A percentile compares a stretch with the other conserved stretches of the same genome.
Conservation (phyloP, 2,797 vertebrate species). For the Leptoclinus maculatus region DNA sequence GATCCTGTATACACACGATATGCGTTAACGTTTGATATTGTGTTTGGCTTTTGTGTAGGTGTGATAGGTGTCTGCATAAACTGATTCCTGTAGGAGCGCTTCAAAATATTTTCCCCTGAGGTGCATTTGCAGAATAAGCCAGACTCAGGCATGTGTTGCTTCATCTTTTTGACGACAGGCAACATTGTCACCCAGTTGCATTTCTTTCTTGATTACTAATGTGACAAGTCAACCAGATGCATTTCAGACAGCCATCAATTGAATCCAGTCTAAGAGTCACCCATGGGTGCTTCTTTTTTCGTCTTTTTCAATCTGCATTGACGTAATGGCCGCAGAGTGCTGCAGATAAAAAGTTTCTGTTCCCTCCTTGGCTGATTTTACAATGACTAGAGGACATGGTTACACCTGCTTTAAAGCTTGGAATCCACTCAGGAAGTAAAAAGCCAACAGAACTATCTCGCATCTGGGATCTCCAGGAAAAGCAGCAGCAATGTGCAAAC, state of each 20-base stretch:
- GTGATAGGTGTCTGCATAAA: background rate
- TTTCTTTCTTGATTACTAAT: slow-evolving; percentile 26
- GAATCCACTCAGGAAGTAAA: slow-evolving; percentile 22
- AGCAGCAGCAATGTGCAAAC: slow-evolving; percentile 15
- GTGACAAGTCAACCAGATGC: background rate
- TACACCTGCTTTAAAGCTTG: slow-evolving; percentile 33
- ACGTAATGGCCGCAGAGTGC: background rate
- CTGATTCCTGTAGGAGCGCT: background rate
- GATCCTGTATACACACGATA: background rate
- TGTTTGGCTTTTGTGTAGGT: background rate
- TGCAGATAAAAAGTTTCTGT: background rate
- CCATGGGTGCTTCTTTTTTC: background rate
- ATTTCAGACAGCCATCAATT: slow-evolving; percentile 27
- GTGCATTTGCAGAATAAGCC: slow-evolving; percentile 21
- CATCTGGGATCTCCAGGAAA: slow-evolving; percentile 31
- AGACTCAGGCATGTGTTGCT: background rate
- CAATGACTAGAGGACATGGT: slow-evolving; percentile 33
- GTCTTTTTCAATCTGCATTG: background rate
- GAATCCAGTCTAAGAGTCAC: slow-evolving; percentile 26
- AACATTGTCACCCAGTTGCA: slow-evolving; percentile 24
- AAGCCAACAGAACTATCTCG: slow-evolving; percentile 3
- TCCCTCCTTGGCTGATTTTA: slow-evolving; percentile 5
- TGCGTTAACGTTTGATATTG: background rate
- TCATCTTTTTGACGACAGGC: slow-evolving; percentile 22
- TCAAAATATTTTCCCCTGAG: background rate